Percentiles rank a stretch among this genome's conserved stretches.
Evolutionary conservation across 2,888 invertebrate species (phyloP).

Genomic region (Diplazon laetatorius): DNA sequence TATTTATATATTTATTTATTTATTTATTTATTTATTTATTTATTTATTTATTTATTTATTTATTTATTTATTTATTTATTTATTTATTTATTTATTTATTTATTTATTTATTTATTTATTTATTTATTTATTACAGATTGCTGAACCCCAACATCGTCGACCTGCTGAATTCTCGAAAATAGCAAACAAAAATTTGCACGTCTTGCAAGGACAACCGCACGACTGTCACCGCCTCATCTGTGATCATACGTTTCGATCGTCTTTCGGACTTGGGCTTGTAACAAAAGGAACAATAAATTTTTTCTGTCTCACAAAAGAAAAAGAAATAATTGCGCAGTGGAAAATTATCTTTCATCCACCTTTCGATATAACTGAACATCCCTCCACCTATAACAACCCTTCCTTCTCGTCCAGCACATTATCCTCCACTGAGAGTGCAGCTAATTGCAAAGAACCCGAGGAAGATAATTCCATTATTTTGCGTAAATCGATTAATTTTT

Average conservation of each 20-base stretch:
- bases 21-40: conserved; percentile 66
- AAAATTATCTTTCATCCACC: conserved; percentile 8
- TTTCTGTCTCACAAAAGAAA: conserved; percentile 80
- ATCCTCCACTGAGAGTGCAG: too few relatives aligned
- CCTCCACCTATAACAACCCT: too few relatives aligned
- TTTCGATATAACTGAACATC: too few relatives aligned
- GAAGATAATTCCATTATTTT: too few relatives aligned
- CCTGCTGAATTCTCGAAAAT: conserved; percentile 77
- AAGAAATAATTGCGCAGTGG: neutral
- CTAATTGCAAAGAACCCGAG: too few relatives aligned
- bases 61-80: too few relatives aligned
- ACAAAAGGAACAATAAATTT: conserved; percentile 80
- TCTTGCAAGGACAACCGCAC: conserved; percentile 81
- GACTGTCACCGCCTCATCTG: conserved; percentile 81
- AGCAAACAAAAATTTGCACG: conserved; percentile 65
- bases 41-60: too few relatives aligned
- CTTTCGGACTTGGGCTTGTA: conserved; percentile 81
- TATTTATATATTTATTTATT: conserved; percentile 12
- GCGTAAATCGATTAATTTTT: too few relatives aligned
- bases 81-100: too few relatives aligned
- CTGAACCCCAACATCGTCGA: conserved; percentile 73
- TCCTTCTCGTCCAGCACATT: too few relatives aligned
- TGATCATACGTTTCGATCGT: conserved; percentile 81
- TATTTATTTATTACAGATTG: conserved; percentile 69
- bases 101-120: conserved; percentile 18